Percentiles rank a stretch among this genome's conserved stretches.
phyloP scores from a whole-genome alignment of 1,140 invertebrate species.

The Zophobas atratus region DNA sequence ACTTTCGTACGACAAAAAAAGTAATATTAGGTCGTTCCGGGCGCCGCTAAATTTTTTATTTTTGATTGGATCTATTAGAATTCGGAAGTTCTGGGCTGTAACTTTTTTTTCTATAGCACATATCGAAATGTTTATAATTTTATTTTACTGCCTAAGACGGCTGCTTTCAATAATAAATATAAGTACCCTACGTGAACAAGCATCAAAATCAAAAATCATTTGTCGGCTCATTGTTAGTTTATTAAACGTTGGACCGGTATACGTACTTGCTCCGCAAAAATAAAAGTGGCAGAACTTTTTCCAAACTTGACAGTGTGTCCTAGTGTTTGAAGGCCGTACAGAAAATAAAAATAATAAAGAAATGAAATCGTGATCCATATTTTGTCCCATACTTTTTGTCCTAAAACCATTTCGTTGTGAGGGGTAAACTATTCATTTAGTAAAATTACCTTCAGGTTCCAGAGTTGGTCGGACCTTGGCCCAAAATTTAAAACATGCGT shows the following conservation, averaged over 20 bases:
- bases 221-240: not conserved
- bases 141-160: no score
- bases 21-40: no score
- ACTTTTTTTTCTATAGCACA: no score
- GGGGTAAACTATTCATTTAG: conserved; percentile 14
- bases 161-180: conserved; percentile 71
- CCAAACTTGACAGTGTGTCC: conserved; percentile 69
- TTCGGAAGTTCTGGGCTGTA: no score
- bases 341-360: conserved; percentile 60
- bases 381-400: conserved; percentile 67
- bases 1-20: no score
- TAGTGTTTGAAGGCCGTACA: conserved; percentile 67
- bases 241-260: not conserved
- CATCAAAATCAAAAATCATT: conserved; percentile 76
- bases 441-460: conserved; percentile 65
- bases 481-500: conserved; percentile 73
- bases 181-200: conserved; percentile 90
- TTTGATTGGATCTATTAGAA: no score
- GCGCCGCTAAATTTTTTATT: no score
- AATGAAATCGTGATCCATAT: conserved; percentile 68
- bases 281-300: conserved; percentile 66
- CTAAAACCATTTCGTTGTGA: conserved; percentile 41
- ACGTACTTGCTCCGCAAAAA: conserved; percentile 58
- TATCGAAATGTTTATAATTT: no score
- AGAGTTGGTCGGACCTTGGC: conserved; percentile 63